Conservation (phyloP, 1,140 invertebrate species). For the Drosophila navojoa region DNA sequence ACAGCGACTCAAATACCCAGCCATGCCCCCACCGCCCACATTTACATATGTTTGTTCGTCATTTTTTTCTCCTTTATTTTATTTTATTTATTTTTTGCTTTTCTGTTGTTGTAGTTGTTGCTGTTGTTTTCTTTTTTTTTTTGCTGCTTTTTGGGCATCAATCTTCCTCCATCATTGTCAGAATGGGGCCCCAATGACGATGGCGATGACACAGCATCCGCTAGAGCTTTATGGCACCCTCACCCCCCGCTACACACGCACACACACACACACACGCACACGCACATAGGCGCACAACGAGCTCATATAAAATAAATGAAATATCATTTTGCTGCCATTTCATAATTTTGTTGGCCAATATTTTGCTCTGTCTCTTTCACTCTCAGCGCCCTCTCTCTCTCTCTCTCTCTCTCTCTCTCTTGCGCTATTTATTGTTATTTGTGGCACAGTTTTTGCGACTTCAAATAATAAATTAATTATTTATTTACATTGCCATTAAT, state of each 20-base stretch:
- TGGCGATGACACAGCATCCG: constrained; percentile 43
- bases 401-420: neutral
- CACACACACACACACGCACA: neutral
- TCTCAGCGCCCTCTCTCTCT: neutral
- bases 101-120: neutral
- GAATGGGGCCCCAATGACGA: constrained; percentile 54
- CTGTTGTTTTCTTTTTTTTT: neutral
- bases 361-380: neutral
- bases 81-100: constrained; percentile 3
- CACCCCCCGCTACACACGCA: constrained; percentile 11
- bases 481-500: constrained; percentile 66
- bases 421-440: neutral
- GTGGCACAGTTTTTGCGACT: constrained; percentile 18
- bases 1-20: neutral
- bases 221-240: constrained; percentile 4
- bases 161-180: constrained; percentile 80
- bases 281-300: neutral
- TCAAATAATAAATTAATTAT: constrained; percentile 66
- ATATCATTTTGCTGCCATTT: constrained; percentile 71
- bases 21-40: neutral
- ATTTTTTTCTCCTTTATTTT: constrained; percentile 13
- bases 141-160: constrained; percentile 59
- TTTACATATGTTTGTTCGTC: constrained; percentile 31
- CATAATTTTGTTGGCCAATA: constrained; percentile 49
- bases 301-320: constrained; percentile 69